phyloP scores from a whole-genome alignment of 2,888 invertebrate species.

The Harpalus rubripes region DNA sequence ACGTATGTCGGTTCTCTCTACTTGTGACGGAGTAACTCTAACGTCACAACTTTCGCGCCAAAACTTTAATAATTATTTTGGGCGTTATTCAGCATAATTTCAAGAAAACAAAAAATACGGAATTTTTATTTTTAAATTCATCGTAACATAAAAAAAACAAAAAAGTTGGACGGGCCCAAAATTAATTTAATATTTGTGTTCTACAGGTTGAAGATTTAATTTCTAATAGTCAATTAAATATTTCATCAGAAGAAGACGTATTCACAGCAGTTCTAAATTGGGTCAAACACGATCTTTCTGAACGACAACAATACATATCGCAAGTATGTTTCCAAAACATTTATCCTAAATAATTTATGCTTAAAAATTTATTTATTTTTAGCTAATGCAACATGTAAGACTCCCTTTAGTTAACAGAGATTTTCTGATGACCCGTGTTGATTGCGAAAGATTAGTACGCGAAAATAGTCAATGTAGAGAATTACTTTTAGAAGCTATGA shows the following conservation, averaged over 20 bases:
- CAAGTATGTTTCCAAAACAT: constrained; percentile 75
- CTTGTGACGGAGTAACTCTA: no score
- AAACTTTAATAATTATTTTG: no score
- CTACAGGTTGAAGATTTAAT: constrained; percentile 82
- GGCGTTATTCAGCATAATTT: no score
- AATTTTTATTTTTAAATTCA: no score
- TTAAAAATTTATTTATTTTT: constrained; percentile 65
- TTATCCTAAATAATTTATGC: no score
- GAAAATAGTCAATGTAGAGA: constrained; percentile 83
- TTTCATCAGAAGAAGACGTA: constrained; percentile 84
- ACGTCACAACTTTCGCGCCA: no score
- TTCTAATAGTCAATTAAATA: constrained; percentile 83
- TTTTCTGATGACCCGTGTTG: constrained; percentile 84
- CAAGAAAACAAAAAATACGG: no score
- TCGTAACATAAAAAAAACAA: no score
- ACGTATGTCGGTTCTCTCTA: no score
- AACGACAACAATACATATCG: constrained; percentile 81
- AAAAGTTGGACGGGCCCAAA: no score
- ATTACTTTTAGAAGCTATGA: constrained; percentile 84
- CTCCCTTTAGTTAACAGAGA: constrained; percentile 83
- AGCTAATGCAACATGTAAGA: constrained; percentile 83
- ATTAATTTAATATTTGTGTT: not conserved
- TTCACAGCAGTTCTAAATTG: constrained; percentile 84
- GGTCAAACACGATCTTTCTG: constrained; percentile 83
- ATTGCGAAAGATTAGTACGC: constrained; percentile 83